These are phyloP conservation scores for Triplophysa yarkandensis DNA, from an alignment of 2,797 vertebrate genomes.

Conservation along the genomic window DNA sequence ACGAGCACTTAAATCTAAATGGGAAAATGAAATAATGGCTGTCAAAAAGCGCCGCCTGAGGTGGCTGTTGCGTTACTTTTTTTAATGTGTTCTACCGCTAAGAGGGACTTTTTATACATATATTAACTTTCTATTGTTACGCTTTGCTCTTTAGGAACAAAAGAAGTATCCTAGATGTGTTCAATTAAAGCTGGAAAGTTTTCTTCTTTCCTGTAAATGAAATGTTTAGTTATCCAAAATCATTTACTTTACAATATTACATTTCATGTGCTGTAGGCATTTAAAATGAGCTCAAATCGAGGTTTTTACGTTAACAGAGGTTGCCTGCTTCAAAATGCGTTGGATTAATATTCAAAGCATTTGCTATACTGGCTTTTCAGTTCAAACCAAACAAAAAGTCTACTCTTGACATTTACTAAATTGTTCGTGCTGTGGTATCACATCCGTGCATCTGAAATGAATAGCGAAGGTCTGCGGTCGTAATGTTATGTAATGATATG, in stretches of 20 bases:
- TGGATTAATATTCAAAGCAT: not conserved
- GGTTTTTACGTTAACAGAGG: not conserved
- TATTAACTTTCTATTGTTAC: not conserved
- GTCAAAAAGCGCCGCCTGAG: conserved; percentile 15
- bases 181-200: not conserved
- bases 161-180: not conserved
- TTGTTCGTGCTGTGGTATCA: not conserved
- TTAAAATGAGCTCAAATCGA: not conserved
- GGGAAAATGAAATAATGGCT: conserved; percentile 38
- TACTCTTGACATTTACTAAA: not conserved
- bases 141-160: not conserved
- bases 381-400: not conserved
- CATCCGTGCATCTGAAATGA: not conserved
- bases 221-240: not conserved
- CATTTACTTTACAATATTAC: not conserved
- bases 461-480: not conserved
- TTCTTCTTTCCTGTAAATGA: not conserved
- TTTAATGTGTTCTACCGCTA: not conserved
- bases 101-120: conserved; percentile 2
- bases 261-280: not conserved
- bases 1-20: conserved; percentile 1
- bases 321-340: not conserved
- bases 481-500: not conserved
- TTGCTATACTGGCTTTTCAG: not conserved
- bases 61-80: conserved; percentile 12